A percentile compares a stretch with the other conserved stretches of the same genome.
phyloP scores from a whole-genome alignment of 2,888 invertebrate genomes.

The Agrotis exclamationis region DNA sequence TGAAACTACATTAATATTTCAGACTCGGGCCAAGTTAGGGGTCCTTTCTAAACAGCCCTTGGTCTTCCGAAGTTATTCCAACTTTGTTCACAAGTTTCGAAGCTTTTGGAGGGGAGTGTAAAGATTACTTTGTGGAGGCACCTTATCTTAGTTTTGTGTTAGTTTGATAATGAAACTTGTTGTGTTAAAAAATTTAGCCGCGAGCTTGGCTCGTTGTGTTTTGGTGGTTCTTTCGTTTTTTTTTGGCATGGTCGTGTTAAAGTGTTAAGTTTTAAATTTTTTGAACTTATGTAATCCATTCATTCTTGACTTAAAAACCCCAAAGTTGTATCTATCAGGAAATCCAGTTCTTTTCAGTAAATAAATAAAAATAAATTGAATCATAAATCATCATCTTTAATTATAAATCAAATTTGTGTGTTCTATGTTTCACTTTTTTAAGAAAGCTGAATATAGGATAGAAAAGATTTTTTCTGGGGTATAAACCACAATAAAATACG shows the following conservation, averaged over 20 bases:
- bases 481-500: no score
- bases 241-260: neutral
- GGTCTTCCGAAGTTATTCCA: conserved; percentile 91
- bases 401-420: no score
- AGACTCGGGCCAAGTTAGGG: conserved; percentile 83
- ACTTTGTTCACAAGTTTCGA: conserved; percentile 84
- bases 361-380: no score
- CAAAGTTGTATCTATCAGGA: no score
- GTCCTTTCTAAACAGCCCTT: conserved; percentile 91
- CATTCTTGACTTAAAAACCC: no score
- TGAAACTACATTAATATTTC: conserved; percentile 91
- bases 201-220: conserved; percentile 10
- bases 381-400: no score
- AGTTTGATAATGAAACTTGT: conserved; percentile 77
- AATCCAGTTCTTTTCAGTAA: no score
- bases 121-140: conserved; percentile 86
- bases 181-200: conserved; percentile 61
- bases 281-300: no score
- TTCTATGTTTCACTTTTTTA: no score
- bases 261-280: neutral
- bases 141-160: conserved; percentile 87
- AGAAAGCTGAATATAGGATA: no score
- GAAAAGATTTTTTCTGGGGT: no score
- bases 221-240: neutral
- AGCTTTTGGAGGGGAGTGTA: conserved; percentile 82